Evolutionary conservation across 1,140 invertebrate species (phyloP), one percentile per base, ranked within the genome.

Genomic region (Drosophila orosa): DNA sequence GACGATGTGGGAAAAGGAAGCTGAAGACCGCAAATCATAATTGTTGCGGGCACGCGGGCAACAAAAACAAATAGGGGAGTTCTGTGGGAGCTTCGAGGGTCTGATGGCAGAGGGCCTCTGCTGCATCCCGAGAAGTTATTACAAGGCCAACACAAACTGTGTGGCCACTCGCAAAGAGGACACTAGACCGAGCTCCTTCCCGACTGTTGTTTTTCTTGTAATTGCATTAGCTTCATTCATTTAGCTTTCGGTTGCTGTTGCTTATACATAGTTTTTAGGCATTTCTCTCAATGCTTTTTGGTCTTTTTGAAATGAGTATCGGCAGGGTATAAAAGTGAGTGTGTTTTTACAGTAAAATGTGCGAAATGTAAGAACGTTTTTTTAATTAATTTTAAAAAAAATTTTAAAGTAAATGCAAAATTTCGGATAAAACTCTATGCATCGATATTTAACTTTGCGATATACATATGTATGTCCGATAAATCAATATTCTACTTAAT

Each of bases 11-110:
- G 24, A 17, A 19, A 12, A 5, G 37, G n/a, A 27, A 22, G 42
- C 35, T 12, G 39, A 33, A 75, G 63, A 78, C 82, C 78, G 82
- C 82, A 86, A 86, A 81, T 86, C 82, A 86, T 86, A 86, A 86
- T 86, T 86, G 82, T 82, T 79, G 78, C 69, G 82, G 72, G 56
- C 50, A 57, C 45, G 56, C 50, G 50, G 52, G 45, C 66, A 78
- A 44, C 58, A 77, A 47, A 58, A 65, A 61, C 47, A 65, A 72
- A 55, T 25, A 31, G n/a, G 60, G 35, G 15, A 44, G 5, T 10
- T 17, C 17, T 10, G 31, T 9, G 6, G 5, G 24, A 10, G 45
- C 8, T 29, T n/a, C 1, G 15, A 10, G 29, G 31, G 22, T n/a
- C n/a, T 10, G 45, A 6, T 44, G 45, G 9, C 1, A 2, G 17